Conservation (phyloP, 1,140 invertebrate genomes). For the Mizuhopecten yessoensis region DNA sequence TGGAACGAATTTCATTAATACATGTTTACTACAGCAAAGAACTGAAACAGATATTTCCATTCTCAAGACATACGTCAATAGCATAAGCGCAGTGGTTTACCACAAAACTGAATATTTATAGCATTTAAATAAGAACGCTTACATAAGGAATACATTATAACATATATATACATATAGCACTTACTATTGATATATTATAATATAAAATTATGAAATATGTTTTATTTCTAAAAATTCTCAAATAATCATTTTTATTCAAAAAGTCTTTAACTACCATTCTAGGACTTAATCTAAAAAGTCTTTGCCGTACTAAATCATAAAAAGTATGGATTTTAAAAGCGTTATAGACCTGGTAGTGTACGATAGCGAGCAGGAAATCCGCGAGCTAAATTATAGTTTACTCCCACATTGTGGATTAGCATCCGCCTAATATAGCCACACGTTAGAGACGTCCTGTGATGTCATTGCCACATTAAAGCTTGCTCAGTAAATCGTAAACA, state of each 20-base stretch:
- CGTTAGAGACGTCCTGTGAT: not conserved
- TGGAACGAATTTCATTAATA: too few relatives aligned
- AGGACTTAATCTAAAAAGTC: too few relatives aligned
- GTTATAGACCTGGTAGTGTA: too few relatives aligned
- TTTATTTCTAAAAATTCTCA: too few relatives aligned
- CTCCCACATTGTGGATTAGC: not conserved
- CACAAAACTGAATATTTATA: not conserved
- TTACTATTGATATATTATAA: too few relatives aligned
- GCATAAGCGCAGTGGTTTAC: not conserved
- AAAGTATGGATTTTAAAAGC: too few relatives aligned
- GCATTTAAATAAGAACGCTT: not conserved
- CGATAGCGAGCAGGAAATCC: not conserved
- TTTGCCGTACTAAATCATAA: too few relatives aligned
- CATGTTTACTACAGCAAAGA: too few relatives aligned
- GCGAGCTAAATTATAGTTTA: not conserved
- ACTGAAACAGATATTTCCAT: not conserved
- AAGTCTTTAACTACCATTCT: too few relatives aligned
- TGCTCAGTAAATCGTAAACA: not conserved
- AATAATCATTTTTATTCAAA: too few relatives aligned
- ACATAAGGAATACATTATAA: not conserved
- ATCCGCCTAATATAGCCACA: not conserved
- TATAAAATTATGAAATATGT: too few relatives aligned
- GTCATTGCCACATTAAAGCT: not conserved
- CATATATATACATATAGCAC: not conserved
- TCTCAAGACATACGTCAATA: not conserved